Base-by-base conservation (phyloP, 2,797 vertebrate species). In the Channa striata region DNA sequence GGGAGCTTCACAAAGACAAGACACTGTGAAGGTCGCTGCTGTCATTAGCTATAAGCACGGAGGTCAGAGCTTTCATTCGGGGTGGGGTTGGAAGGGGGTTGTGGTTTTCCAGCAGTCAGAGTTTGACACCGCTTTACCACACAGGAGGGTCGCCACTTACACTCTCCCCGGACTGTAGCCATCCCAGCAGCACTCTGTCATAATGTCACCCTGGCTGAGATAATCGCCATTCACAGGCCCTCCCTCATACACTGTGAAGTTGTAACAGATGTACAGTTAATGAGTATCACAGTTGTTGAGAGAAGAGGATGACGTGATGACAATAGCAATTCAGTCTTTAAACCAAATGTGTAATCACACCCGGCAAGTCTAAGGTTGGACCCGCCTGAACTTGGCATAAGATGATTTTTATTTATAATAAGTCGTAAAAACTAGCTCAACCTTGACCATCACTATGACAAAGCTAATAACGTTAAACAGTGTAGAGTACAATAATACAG, bases 61-160 rank as follows among this genome's bases (percentile, higher is more conserved):
- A 81, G 83, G 83, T 87, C 83, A 79, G 59, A 49, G 82, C 78
- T 87, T 81, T 87, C 81, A 77, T 88, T 84, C 81, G 53, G 72
- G 75, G n/a, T n/a, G n/a, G n/a, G n/a, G n/a, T n/a, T n/a, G n/a
- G n/a, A n/a, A n/a, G 36, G 16, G 50, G 69, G 64, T 75, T 54
- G 58, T 54, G 59, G 53, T 73, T 83, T 72, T 60, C 33, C 54
- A 59, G 30, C 52, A 65, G 64, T 54, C 1, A 20, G 48, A 69
- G 80, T 86, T 33, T 81, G 81, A 86, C 66, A 70, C 78, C n/a
- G 6, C 54, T 79, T 77, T 33, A 58, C 14, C 20, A 1, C 36
- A 47, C 43, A n/a, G 58, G 20, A 68, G 61, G 42, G 62, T 54
- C 37, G 6, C 54, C 23, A 9, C 3, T 0, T 17, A 34, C 25